phyloP scores from a whole-genome alignment of 1,140 invertebrate species.

The Pseudomyrmex concolor region DNA sequence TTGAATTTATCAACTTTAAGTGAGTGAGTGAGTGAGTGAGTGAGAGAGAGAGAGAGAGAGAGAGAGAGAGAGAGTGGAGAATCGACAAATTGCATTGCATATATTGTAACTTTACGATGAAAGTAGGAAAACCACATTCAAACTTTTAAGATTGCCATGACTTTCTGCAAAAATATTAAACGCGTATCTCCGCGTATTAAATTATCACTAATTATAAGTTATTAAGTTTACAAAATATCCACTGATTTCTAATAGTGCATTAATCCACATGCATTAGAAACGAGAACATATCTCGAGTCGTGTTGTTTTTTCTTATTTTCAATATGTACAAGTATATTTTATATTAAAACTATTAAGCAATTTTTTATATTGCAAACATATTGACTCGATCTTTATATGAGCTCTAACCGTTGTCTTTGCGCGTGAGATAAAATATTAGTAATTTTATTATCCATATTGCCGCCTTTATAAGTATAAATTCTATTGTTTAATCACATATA shows the following conservation, averaged over 20 bases:
- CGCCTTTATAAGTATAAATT: too few species aligned
- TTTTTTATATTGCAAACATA: too few species aligned
- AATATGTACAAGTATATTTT: too few species aligned
- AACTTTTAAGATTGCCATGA: not conserved
- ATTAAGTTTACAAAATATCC: not conserved
- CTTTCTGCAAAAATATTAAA: not conserved
- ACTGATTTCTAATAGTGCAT: not conserved
- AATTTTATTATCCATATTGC: too few species aligned
- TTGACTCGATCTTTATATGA: too few species aligned
- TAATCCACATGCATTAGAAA: not conserved
- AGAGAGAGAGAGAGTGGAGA: not conserved
- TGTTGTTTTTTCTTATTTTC: too few species aligned
- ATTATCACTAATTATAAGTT: not conserved
- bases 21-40: not conserved
- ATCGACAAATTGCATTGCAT: not conserved
- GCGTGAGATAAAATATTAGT: too few species aligned
- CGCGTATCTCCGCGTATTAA: not conserved
- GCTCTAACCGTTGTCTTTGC: too few species aligned
- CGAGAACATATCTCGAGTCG: not conserved
- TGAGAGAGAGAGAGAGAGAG: too few species aligned
- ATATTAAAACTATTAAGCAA: too few species aligned
- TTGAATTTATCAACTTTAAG: not conserved
- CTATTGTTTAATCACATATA: too few species aligned
- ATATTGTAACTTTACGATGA: slow-evolving; percentile 16
- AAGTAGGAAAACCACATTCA: not conserved